These are phyloP conservation scores for Andrena fulva DNA, from an alignment of 2,888 invertebrate species.

Conservation along the genomic window DNA sequence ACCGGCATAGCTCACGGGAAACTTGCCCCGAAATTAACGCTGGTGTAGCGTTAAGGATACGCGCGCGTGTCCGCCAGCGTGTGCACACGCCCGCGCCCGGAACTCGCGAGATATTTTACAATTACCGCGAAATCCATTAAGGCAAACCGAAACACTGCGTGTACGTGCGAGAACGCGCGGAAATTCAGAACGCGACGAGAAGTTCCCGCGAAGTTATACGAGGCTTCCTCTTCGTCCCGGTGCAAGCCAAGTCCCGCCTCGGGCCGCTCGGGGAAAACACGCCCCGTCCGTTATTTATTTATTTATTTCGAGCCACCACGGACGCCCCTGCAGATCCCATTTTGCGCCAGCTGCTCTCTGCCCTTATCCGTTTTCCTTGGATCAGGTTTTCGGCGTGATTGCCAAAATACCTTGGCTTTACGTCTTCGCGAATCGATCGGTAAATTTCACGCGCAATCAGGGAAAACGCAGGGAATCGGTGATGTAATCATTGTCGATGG, in stretches of 20 bases:
- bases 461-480: neutral
- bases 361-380: neutral
- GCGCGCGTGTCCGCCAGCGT: conserved; percentile 66
- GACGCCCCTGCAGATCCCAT: conserved; percentile 40
- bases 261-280: conserved; percentile 57
- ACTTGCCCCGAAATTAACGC: conserved; percentile 61
- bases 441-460: neutral
- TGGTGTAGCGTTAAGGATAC: conserved; percentile 57
- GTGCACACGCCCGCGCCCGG: conserved; percentile 67
- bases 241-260: conserved; percentile 60
- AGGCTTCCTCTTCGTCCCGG: conserved; percentile 58
- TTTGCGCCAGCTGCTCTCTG: conserved; percentile 20
- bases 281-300: conserved; percentile 68
- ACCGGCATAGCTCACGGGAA: conserved; percentile 32
- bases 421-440: neutral
- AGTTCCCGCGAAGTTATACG: conserved; percentile 71
- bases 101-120: conserved; percentile 82
- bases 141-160: conserved; percentile 72
- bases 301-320: conserved; percentile 54
- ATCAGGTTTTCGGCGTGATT: neutral
- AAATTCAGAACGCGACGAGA: conserved; percentile 69
- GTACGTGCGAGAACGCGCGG: conserved; percentile 58
- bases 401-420: neutral
- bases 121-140: conserved; percentile 83
- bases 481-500: too few species aligned